These are phyloP conservation scores for Nomada ferruginata DNA, from an alignment of 2,888 invertebrate genomes.

Conservation along the genomic window DNA sequence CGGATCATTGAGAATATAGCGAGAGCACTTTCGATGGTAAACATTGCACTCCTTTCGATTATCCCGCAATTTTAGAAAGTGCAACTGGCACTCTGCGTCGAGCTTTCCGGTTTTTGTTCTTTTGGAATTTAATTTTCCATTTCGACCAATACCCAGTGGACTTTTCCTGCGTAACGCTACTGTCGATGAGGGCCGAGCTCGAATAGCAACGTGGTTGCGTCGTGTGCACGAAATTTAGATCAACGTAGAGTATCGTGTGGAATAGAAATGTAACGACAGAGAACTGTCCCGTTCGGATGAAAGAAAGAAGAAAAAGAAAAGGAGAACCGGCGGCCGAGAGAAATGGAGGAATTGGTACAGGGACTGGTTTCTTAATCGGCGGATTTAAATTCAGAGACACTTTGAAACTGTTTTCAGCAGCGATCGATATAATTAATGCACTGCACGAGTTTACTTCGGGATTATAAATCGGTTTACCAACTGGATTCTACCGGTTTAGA, in stretches of 20 bases:
- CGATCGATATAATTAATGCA: conserved; percentile 59
- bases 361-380: conserved; percentile 55
- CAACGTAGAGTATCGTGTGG: neutral
- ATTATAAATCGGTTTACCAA: conserved; percentile 63
- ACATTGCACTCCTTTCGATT: no score
- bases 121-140: neutral
- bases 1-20: no score
- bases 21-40: no score
- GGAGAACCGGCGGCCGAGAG: conserved; percentile 9
- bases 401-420: conserved; percentile 47
- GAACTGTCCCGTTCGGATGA: conserved; percentile 17
- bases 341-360: conserved; percentile 47
- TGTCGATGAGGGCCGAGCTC: neutral
- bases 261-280: conserved; percentile 10
- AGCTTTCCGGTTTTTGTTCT: no score
- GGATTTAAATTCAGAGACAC: conserved; percentile 42
- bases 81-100: no score
- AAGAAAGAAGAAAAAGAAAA: neutral
- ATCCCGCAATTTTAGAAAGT: no score
- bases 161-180: neutral
- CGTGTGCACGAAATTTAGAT: conserved; percentile 25
- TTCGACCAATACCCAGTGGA: neutral
- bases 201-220: conserved; percentile 28
- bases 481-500: conserved; percentile 66
- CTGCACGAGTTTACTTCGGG: conserved; percentile 53